These are phyloP conservation scores for Andrena bicolor DNA, from an alignment of 2,888 invertebrate species.

Conservation along the genomic window DNA sequence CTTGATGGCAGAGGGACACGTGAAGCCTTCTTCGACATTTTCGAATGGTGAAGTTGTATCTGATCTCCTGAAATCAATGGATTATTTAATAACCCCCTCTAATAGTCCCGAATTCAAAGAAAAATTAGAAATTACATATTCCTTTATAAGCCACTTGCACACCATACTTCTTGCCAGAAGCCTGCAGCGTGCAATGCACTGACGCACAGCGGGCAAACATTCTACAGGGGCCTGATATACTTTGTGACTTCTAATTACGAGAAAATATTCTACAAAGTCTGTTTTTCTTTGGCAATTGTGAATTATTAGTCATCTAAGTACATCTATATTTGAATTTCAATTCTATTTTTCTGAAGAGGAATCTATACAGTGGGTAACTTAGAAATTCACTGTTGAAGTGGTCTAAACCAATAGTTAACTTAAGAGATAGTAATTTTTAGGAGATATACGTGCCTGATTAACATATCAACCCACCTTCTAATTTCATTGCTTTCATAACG, in stretches of 20 bases:
- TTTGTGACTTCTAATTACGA: not conserved
- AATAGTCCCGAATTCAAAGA: not conserved
- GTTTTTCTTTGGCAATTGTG: not conserved
- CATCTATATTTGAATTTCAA: no score
- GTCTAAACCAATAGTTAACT: no score
- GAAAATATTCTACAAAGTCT: not conserved
- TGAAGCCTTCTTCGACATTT: constrained; percentile 89
- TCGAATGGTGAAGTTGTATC: constrained; percentile 87
- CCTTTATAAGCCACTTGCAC: not conserved
- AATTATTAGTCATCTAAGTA: no score
- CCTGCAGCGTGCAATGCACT: not conserved
- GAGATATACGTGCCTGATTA: no score
- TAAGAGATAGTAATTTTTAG: no score
- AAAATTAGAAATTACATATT: not conserved
- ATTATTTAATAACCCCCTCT: not conserved
- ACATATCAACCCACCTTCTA: constrained; percentile 76
- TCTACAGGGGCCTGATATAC: constrained; percentile 11
- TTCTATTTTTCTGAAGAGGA: no score
- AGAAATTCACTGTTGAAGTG: no score
- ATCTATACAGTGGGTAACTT: no score
- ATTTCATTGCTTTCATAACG: constrained; percentile 81
- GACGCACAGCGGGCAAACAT: not conserved
- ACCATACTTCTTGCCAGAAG: not conserved
- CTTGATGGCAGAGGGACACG: constrained; percentile 92
- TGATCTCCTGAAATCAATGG: constrained; percentile 86